Base-by-base conservation (phyloP, 2,888 invertebrate species). In the Eupithecia dodoneata region DNA sequence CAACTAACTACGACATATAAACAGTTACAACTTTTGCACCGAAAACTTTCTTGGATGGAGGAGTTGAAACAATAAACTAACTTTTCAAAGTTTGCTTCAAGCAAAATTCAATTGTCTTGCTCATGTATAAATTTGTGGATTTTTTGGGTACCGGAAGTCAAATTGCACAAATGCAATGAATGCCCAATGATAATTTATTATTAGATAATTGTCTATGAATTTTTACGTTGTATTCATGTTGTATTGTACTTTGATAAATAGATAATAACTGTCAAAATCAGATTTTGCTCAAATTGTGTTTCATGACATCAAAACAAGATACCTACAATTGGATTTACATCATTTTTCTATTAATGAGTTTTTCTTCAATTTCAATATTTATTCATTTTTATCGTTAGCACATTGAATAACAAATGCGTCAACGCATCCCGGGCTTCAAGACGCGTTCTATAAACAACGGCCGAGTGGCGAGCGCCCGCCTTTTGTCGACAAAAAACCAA, bases 1-100 rank as follows among this genome's bases (percentile, higher is more conserved):
- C 87, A 91, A 93, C 92, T 92, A 92, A 69, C 88, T 88, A 88
- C 85, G 85, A 76, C 41, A 69, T 76, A 87, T 86, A 87, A 87
- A 88, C 83, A 86, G 82, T 86, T 83, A 82, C 82, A 89, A 86
- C 86, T 83, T 87, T 81, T 75, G 84, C 79, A 75, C 78, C 42
- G 47, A 74, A 79, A 79, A 81, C 80, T 80, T 79, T 76, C 73
- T 65, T 73, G 6, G 47, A 77, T 73, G 6, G 47, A 77, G 76
- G 6, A 13, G 63, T 65, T 44, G 72, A 42, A 72, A 2, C 44
- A 65, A 55, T 74, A 55, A 59, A 74, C 63, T 63, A 45, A 13
- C n/a, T 59, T 13, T 15, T 15, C 75, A 76, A 80, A 80, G 71
- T 76, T 78, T 45, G 18, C 72, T 75, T 75, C 18, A 69, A 30